phyloP scores from a whole-genome alignment of 2,113 vertebrate genomes.

The Scomber scombrus region DNA sequence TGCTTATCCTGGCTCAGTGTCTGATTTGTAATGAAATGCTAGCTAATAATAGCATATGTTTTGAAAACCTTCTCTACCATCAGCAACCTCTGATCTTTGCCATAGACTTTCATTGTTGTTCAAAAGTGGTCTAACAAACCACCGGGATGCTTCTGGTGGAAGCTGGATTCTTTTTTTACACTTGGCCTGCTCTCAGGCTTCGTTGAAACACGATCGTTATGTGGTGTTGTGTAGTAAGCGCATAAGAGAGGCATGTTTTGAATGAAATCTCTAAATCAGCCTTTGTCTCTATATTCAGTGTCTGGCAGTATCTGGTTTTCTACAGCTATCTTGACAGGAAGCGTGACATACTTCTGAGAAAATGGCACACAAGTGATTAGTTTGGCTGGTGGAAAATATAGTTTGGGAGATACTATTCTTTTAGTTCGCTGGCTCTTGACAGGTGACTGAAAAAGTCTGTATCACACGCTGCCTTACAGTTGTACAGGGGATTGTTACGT shows the following conservation, averaged over 20 bases:
- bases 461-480: slow-evolving; percentile 7
- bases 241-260: background rate
- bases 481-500: slow-evolving; percentile 4
- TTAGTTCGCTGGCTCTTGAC: slow-evolving; percentile 12
- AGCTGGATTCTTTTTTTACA: background rate
- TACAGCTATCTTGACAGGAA: background rate
- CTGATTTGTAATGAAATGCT: too few relatives aligned
- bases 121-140: too few relatives aligned
- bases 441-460: slow-evolving; percentile 23
- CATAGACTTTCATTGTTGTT: too few relatives aligned
- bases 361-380: background rate
- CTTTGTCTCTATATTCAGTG: background rate
- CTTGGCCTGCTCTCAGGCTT: background rate
- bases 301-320: background rate
- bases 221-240: background rate
- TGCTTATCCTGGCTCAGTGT: too few relatives aligned
- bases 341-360: background rate
- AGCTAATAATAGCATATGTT: too few relatives aligned
- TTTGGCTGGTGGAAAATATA: slow-evolving; percentile 5
- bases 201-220: background rate
- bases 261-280: background rate
- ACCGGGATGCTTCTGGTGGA: too few relatives aligned
- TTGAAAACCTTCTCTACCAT: too few relatives aligned
- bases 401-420: background rate
- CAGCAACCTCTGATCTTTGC: too few relatives aligned